phyloP scores from a whole-genome alignment of 2,888 invertebrate genomes.

The Temnothorax ravouxi region DNA sequence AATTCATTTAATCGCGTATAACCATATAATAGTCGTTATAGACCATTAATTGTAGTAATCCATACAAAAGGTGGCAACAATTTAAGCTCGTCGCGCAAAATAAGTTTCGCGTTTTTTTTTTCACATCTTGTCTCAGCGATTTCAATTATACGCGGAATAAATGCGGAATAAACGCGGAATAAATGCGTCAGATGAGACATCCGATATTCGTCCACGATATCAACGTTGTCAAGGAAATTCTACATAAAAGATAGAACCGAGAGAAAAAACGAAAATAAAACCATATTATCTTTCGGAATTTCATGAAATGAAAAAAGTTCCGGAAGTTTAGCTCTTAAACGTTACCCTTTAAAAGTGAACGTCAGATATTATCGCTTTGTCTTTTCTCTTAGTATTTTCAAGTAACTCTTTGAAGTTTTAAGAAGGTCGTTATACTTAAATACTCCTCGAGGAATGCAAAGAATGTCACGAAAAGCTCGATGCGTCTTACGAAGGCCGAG shows the following conservation, averaged over 20 bases:
- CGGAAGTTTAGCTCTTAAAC: neutral
- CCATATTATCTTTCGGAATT: neutral
- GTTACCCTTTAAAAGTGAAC: neutral
- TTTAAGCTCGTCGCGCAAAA: neutral
- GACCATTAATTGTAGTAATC: slow-evolving; percentile 8
- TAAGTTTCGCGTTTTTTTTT: neutral
- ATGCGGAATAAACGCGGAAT: neutral
- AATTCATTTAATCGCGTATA: slow-evolving; percentile 5
- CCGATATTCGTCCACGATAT: neutral
- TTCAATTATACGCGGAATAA: neutral
- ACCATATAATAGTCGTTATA: neutral
- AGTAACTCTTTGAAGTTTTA: neutral
- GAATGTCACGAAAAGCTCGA: neutral
- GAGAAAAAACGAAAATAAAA: neutral
- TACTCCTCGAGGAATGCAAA: neutral
- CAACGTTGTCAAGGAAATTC: neutral
- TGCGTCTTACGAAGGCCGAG: neutral
- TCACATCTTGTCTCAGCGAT: neutral
- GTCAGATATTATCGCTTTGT: neutral
- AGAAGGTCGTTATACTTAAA: neutral
- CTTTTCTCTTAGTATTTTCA: neutral
- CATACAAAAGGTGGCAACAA: neutral
- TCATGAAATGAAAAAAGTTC: neutral
- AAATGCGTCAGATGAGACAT: neutral
- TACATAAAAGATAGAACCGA: neutral